Conservation (phyloP, 2,113 vertebrate genomes). For the Lynx canadensis region DNA sequence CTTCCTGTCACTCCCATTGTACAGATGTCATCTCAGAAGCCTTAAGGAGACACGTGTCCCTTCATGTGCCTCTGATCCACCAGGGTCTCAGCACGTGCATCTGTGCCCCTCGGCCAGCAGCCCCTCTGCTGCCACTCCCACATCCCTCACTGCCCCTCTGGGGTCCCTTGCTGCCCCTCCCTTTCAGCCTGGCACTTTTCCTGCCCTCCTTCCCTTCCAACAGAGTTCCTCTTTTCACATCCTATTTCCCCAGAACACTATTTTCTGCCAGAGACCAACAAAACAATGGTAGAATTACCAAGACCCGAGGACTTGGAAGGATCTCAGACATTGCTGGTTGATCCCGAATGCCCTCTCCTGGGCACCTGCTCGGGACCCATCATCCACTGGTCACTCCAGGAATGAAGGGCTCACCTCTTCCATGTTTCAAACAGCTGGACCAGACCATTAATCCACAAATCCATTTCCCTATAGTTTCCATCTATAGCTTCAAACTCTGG, state of each 20-base stretch:
- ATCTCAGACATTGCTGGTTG: neutral
- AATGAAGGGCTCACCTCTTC: neutral
- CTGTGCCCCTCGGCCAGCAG: neutral
- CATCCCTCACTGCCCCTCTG: neutral
- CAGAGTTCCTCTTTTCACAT: neutral
- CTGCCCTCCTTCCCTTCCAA: neutral
- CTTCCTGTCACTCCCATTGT: neutral
- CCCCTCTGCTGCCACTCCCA: neutral
- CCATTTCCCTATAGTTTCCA: neutral
- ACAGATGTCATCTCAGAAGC: neutral
- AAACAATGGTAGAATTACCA: neutral
- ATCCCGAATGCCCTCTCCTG: neutral
- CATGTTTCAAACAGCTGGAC: neutral
- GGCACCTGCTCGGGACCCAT: neutral
- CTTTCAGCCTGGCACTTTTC: neutral
- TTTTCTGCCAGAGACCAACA: neutral
- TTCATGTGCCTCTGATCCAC: neutral
- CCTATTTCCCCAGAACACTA: neutral
- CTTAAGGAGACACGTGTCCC: neutral
- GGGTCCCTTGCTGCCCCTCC: too few species aligned
- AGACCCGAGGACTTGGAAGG: neutral
- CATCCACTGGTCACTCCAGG: neutral
- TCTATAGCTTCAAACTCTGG: neutral
- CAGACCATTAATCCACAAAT: neutral
- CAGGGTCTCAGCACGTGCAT: neutral